Conservation (phyloP, 2,888 invertebrate species). For the Pristionchus arcanus region DNA sequence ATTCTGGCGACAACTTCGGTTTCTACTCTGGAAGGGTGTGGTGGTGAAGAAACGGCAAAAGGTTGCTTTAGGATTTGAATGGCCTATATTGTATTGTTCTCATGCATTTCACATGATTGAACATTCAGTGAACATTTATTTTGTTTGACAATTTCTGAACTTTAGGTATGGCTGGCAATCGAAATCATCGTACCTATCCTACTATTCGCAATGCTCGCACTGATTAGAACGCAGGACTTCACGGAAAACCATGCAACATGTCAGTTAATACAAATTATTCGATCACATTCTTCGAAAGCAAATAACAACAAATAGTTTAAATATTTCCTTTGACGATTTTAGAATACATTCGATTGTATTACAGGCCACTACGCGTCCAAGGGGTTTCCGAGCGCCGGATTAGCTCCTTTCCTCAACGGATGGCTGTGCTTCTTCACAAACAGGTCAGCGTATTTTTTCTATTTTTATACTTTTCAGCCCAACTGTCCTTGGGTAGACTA, state of each 20-base stretch:
- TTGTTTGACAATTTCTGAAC: not conserved
- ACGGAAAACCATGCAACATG: slow-evolving; percentile 63
- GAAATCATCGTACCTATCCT: slow-evolving; percentile 81
- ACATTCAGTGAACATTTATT: not conserved
- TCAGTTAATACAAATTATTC: slow-evolving; percentile 57
- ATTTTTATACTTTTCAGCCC: too few relatives aligned
- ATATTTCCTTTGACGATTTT: too few relatives aligned
- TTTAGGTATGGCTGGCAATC: slow-evolving; percentile 78
- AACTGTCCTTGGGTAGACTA: too few relatives aligned
- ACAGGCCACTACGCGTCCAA: slow-evolving; percentile 81
- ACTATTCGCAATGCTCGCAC: slow-evolving; percentile 81
- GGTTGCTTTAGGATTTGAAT: slow-evolving; percentile 65
- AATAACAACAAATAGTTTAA: too few relatives aligned
- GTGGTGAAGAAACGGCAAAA: slow-evolving; percentile 80
- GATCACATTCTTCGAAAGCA: not conserved
- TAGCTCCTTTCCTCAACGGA: slow-evolving; percentile 80
- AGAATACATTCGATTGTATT: too few relatives aligned
- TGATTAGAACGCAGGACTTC: slow-evolving; percentile 78
- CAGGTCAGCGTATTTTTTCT: too few relatives aligned
- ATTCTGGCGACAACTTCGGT: slow-evolving; percentile 79
- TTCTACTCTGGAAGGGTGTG: slow-evolving; percentile 81
- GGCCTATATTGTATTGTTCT: not conserved
- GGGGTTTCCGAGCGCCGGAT: slow-evolving; percentile 81
- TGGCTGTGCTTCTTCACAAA: slow-evolving; percentile 79
- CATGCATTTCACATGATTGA: not conserved